These are phyloP conservation scores for Liopterus haemorrhoidalis DNA, from an alignment of 2,888 invertebrate species.

Conservation along the genomic window DNA sequence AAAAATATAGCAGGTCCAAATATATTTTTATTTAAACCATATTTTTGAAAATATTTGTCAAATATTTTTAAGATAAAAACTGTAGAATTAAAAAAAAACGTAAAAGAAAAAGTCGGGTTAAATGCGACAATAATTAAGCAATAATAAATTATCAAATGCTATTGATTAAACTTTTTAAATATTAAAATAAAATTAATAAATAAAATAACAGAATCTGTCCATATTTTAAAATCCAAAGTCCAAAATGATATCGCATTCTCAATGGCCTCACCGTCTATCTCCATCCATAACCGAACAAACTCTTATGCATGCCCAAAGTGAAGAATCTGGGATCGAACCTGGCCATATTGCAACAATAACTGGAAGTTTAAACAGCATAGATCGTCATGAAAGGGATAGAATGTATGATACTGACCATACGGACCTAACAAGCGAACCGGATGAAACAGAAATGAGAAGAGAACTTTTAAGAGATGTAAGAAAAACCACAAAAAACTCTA, in stretches of 20 bases:
- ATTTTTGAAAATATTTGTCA: too few relatives aligned
- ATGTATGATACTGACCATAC: conserved; percentile 75
- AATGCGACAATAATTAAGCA: too few relatives aligned
- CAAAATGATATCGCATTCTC: conserved; percentile 44
- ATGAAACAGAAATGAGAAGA: conserved; percentile 70
- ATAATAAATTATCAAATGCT: too few relatives aligned
- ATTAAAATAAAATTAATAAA: not conserved
- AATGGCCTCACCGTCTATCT: conserved; percentile 46
- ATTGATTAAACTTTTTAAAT: not conserved
- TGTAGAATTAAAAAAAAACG: too few relatives aligned
- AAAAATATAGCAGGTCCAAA: too few relatives aligned
- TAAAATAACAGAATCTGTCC: conserved; percentile 7
- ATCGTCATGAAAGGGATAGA: conserved; percentile 52
- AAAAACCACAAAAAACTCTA: conserved; percentile 33
- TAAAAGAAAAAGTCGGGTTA: too few relatives aligned
- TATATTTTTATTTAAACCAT: too few relatives aligned
- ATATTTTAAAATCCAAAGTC: not conserved
- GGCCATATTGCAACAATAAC: conserved; percentile 66
- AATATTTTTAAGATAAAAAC: too few relatives aligned
- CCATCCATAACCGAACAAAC: conserved; percentile 41
- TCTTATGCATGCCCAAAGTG: conserved; percentile 42
- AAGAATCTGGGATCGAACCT: conserved; percentile 62
- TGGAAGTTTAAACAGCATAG: conserved; percentile 56
- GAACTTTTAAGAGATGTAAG: conserved; percentile 77
- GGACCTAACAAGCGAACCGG: conserved; percentile 71